Conservation (phyloP, 2,888 invertebrate species). For the Eupithecia tripunctaria region DNA sequence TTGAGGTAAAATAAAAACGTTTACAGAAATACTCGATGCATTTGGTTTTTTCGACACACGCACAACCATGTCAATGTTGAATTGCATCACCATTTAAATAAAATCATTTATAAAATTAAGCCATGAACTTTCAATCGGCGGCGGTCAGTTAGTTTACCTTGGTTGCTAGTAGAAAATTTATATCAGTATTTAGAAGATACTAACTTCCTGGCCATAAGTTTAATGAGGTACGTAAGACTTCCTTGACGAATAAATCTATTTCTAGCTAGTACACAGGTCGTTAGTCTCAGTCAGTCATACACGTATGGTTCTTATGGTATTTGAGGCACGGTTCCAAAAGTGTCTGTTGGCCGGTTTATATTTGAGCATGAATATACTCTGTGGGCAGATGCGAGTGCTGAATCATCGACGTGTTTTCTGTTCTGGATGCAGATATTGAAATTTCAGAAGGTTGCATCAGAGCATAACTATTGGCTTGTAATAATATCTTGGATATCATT, state of each 20-base stretch:
- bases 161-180: constrained; percentile 11
- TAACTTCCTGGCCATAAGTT: constrained; percentile 16
- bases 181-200: constrained; percentile 9
- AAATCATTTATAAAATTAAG: constrained; percentile 29
- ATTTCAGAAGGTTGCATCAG: constrained; percentile 28
- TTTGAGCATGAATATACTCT: constrained; percentile 41
- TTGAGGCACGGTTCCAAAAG: constrained; percentile 46
- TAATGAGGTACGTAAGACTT: constrained; percentile 18
- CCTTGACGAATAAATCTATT: constrained; percentile 30
- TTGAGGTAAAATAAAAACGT: constrained; percentile 19
- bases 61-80: constrained; percentile 41
- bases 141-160: constrained; percentile 16
- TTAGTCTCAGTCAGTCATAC: constrained; percentile 47
- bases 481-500: not conserved
- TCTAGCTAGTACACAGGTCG: constrained; percentile 25
- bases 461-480: constrained; percentile 6
- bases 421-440: constrained; percentile 22
- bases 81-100: constrained; percentile 40
- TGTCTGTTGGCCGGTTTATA: constrained; percentile 40
- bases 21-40: constrained; percentile 11
- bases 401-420: constrained; percentile 45
- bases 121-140: constrained; percentile 39
- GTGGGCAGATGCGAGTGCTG: constrained; percentile 41
- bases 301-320: constrained; percentile 32
- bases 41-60: constrained; percentile 18